A percentile compares a stretch with the other conserved stretches of the same genome.
phyloP scores from a whole-genome alignment of 2,113 vertebrate species.

The Heterochromis multidens region DNA sequence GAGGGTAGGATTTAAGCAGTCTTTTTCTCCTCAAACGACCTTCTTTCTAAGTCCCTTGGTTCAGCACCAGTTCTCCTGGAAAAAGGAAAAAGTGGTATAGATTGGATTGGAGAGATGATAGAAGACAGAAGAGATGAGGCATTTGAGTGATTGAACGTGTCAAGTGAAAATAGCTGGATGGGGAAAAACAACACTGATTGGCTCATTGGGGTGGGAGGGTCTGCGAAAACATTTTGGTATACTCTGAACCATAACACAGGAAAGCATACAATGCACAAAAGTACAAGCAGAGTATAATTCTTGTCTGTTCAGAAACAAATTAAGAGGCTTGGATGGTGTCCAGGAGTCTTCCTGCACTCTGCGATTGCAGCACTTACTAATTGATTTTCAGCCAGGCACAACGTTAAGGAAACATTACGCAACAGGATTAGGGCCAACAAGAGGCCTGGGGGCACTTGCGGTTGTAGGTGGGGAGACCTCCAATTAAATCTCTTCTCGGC shows the following conservation, averaged over 20 bases:
- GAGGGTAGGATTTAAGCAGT: conserved; percentile 39
- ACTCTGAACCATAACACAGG: neutral
- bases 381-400: conserved; percentile 65
- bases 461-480: conserved; percentile 34
- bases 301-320: conserved; percentile 42
- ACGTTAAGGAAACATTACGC: conserved; percentile 57
- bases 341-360: conserved; percentile 48
- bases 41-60: conserved; percentile 13
- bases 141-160: neutral
- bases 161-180: neutral
- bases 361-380: conserved; percentile 58
- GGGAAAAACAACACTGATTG: neutral
- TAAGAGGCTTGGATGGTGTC: conserved; percentile 46
- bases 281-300: conserved; percentile 5
- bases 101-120: neutral
- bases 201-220: neutral
- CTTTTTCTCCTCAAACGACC: conserved; percentile 12
- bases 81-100: neutral
- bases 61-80: neutral
- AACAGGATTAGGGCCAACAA: conserved; percentile 49
- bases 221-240: conserved; percentile 7
- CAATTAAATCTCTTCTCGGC: conserved; percentile 37
- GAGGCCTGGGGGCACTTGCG: conserved; percentile 13
- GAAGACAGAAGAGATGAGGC: neutral
- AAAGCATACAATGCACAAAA: neutral